Base-by-base conservation (phyloP, 2,888 invertebrate species). In the Mellilla xanthometata region DNA sequence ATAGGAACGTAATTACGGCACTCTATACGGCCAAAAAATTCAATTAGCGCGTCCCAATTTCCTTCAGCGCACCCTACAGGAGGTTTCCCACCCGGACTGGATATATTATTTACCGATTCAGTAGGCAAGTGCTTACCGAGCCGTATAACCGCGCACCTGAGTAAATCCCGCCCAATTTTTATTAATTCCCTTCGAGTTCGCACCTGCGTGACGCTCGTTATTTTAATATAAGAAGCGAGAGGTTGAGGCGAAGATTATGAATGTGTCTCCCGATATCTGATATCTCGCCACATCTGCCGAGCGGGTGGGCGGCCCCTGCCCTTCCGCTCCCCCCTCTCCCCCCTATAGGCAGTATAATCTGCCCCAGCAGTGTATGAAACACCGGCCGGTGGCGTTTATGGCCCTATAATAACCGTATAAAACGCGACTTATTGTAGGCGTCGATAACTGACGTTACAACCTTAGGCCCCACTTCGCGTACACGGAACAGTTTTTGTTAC, bases 371-470 rank as follows among this genome's bases (percentile, higher is more conserved):
- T 86, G 83, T 86, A 89, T 88, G 86, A 86, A 86, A 85, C 84
- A 85, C 81, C 81, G 86, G 78, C 88, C 87, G 85, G 86, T 86
- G 87, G 81, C 84, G 79, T 86, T 89, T 89, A 90, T 87, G 80
- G 81, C 74, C 81, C 87, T 86, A 88, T 89, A 89, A 90, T 90
- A 89, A 87, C 86, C 85, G 76, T 88, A 90, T 90, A 89, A 90
- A 90, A 89, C 77, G 81, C 84, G 85, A 88, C 87, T 88, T 88
- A 87, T 89, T 89, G 87, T 86, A 82, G 81, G 78, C 82, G 80
- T 81, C 87, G 85, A 89, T 89, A 86, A 79, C 83, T 76, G 81
- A 81, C 83, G 76, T 78, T 85, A 87, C 80, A 80, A 74, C 79
- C 71, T 72, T 72, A 81, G 78, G 70, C 77, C n/a, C 68, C 69